Base-by-base conservation (phyloP, 2,113 vertebrate species). In the Ptychochromis oligacanthus region DNA sequence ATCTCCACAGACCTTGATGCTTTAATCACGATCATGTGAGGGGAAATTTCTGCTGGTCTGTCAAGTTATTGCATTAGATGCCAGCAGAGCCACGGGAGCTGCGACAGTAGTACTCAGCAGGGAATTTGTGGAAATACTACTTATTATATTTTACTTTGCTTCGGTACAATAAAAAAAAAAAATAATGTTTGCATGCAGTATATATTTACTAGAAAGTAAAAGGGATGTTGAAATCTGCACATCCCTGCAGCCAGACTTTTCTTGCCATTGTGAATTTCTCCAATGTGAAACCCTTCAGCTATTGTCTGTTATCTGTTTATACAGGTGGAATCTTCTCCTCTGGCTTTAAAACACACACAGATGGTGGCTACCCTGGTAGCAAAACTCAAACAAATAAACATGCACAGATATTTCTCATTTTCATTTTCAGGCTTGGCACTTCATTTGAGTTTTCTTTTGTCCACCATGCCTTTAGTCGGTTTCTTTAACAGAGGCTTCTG, bases 11-110 rank as follows among this genome's bases (percentile, higher is more conserved):
- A 80, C 55, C 72, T 62, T 40, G 67, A 75, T 22, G 62, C 75
- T 86, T 89, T 86, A 80, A 82, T 89, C 85, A 83, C 24, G 49
- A 61, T 91, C 88, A 86, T 79, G 49, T 57, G 57, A 75, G 77
- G 28, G 55, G 26, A 80, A 76, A 61, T 80, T 84, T 88, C 67
- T 80, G 72, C 84, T 75, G 67, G 77, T 31, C 57, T 58, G 65
- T 79, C 74, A 75, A 61, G 26, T 67, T 36, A 20, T 52, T 59
- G 58, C 2, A 7, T 43, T 61, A 2, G 74, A 75, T 80, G 61
- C 85, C 79, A 79, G 7, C 17, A 28, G 84, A 90, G 61, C 83
- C 77, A 72, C 54, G 74, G 54, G 65, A 80, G 22, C 79, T 64
- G 85, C 17, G 15, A 79, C 83, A 43, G 61, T 77, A 43, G 36